phyloP scores from a whole-genome alignment of 2,797 vertebrate genomes.

The Astyanax mexicanus region DNA sequence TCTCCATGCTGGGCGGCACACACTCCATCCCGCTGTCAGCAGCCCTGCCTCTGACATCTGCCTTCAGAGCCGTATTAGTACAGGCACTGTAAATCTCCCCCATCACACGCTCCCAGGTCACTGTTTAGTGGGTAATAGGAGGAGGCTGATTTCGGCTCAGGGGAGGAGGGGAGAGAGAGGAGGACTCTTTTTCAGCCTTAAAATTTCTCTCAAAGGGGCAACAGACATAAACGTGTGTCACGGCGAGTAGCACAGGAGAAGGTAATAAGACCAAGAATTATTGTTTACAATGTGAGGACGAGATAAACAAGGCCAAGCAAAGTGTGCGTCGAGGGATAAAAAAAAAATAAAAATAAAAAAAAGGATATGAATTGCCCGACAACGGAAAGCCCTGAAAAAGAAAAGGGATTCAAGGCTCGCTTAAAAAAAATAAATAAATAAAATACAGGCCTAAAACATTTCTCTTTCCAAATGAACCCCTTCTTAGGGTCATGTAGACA shows the following conservation, averaged over 20 bases:
- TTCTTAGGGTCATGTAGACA: conserved; percentile 10
- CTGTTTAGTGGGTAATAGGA: conserved; percentile 38
- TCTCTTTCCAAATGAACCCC: conserved; percentile 13
- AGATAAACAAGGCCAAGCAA: conserved; percentile 26
- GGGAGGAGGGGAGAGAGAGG: conserved; percentile 14
- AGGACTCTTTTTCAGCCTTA: not conserved
- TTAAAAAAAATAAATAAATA: no score
- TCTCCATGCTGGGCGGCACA: not conserved
- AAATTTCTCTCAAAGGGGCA: conserved; percentile 25
- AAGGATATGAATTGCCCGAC: not conserved
- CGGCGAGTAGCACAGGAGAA: conserved; percentile 61
- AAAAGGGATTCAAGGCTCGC: not conserved
- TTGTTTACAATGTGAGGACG: conserved; percentile 23
- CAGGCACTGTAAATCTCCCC: conserved; percentile 36
- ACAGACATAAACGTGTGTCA: conserved; percentile 47
- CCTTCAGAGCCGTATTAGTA: conserved; percentile 30
- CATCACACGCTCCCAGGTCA: conserved; percentile 34
- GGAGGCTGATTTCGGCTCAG: conserved; percentile 29
- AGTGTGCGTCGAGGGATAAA: conserved; percentile 14
- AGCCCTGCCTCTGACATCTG: not conserved
- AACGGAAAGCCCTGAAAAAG: not conserved
- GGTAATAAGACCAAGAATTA: conserved; percentile 54
- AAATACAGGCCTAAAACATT: conserved; percentile 6
- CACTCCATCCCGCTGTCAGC: conserved; percentile 31
- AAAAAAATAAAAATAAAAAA: no score